phyloP scores from a whole-genome alignment of 2,888 invertebrate species.

The Tyria jacobaeae region DNA sequence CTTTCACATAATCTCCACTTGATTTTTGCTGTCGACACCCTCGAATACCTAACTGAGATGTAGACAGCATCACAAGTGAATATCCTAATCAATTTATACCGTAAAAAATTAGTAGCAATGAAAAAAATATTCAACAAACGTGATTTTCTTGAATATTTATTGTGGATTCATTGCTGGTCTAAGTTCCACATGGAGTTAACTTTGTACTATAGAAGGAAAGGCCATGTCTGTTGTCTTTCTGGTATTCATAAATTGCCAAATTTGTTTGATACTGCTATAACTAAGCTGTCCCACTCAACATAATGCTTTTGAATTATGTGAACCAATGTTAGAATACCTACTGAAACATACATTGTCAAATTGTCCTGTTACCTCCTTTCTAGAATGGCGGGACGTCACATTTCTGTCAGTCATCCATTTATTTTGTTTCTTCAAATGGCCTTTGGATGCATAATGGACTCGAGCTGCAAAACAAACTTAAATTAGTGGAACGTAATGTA shows the following conservation, averaged over 20 bases:
- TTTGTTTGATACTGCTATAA: neutral
- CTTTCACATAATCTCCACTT: slow-evolving; percentile 73
- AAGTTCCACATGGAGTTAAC: neutral
- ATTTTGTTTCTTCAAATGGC: slow-evolving; percentile 72
- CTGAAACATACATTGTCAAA: slow-evolving; percentile 72
- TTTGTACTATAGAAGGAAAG: neutral
- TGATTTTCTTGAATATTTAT: neutral
- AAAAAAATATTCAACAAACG: slow-evolving; percentile 1
- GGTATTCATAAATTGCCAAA: neutral
- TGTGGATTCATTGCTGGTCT: too few species aligned
- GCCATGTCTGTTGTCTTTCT: neutral
- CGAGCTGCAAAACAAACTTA: slow-evolving; percentile 67
- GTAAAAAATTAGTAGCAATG: neutral
- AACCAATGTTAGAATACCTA: slow-evolving; percentile 69
- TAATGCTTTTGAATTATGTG: slow-evolving; percentile 59
- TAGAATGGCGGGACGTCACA: slow-evolving; percentile 34
- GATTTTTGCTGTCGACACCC: slow-evolving; percentile 54
- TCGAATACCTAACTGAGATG: slow-evolving; percentile 23
- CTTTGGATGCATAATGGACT: slow-evolving; percentile 75
- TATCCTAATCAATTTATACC: neutral
- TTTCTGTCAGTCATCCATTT: slow-evolving; percentile 60
- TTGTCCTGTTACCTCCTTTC: slow-evolving; percentile 71
- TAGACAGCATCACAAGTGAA: slow-evolving; percentile 62
- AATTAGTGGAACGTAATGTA: neutral
- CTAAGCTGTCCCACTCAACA: neutral